Evolutionary conservation across 1,140 invertebrate genomes (phyloP), one percentile per base, ranked within the genome.

Genomic region (Eubasilissa regina): DNA sequence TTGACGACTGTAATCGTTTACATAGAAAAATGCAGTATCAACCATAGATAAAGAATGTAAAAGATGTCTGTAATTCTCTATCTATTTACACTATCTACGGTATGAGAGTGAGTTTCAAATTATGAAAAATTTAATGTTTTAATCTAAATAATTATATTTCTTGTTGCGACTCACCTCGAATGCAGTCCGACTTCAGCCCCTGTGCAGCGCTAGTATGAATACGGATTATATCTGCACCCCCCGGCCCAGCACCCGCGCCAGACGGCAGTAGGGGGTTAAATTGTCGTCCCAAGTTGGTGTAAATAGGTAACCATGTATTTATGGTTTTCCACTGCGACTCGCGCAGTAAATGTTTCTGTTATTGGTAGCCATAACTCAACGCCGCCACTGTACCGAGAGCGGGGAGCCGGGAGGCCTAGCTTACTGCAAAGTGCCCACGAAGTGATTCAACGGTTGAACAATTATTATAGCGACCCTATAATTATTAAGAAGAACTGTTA

Each of bases 281-380:
- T 80, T 73, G 79, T 80, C 75, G 79, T 64, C 75, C 66, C 51
- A 62, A 77, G 75, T 80, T 58, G 58, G 48, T 62, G 75, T 80
- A 80, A 77, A 75, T 80, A 80, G 79, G 79, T 70, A 76, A 77
- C 64, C 79, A 80, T 77, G 75, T 80, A 80, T 80, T 80, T 80
- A 80, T 77, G 79, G 79, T 80, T 80, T 77, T 53, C 64, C 75
- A 66, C 56, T 56, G 44, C 68, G 64, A 73, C 79, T 72, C 73
- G 79, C 79, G 79, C 79, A 80, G 75, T 80, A 77, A 80, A 80
- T 80, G 79, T 80, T 80, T 80, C 79, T 80, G 79, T 80, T 80
- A 80, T 80, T 80, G 79, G 62, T 70, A 80, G 76, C 79, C 66
- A 80, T 80, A 80, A 77, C 75, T 80, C 79, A 77, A 66, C 48